Base-by-base conservation (phyloP, 2,888 invertebrate genomes). In the Drosophila emarginata region DNA sequence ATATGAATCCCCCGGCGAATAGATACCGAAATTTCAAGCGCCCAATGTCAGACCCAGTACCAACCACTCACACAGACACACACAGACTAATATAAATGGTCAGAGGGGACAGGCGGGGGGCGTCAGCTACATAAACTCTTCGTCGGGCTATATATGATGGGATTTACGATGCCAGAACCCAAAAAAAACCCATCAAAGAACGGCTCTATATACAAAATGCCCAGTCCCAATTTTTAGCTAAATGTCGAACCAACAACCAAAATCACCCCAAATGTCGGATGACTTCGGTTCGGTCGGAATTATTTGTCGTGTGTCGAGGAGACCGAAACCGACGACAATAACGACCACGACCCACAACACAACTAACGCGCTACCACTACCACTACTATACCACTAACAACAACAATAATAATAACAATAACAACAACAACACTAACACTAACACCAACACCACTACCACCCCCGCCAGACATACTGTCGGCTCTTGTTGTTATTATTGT, bases 21-120 rank as follows among this genome's bases (percentile, higher is more conserved):
- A 59, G 64, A 67, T 62, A 70, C 57, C 37, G 58, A 68, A 66
- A 76, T 72, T 64, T 59, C 51, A 61, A 26, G 65, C 23, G 23
- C 21, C 52, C 40, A 57, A 23, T 61, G 15, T 63, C 53, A 74
- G 51, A 65, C 59, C 69, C 70, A 62, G 60, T 28, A 54, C 15
- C 11, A 59, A 54, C 45, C 67, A 14, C 37, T 67, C 45, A 52
- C 7, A 39, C 53, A 61, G 62, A 64, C 39, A 54, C 36, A 62
- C 62, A 58, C 52, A 64, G 15, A 62, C 57, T n/a, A 39, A 23
- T 28, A 23, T 0, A 45, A 18, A 12, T 2, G 15, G 39, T 5
- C 68, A 36, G 9, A 56, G 57, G 2, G 15, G 40, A 39, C 39
- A 14, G 7, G 5, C 6, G 21, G n/a, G n/a, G n/a, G n/a, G n/a